Evolutionary conservation across 2,797 vertebrate genomes (phyloP).

Genomic region (Sebastes cheni): DNA sequence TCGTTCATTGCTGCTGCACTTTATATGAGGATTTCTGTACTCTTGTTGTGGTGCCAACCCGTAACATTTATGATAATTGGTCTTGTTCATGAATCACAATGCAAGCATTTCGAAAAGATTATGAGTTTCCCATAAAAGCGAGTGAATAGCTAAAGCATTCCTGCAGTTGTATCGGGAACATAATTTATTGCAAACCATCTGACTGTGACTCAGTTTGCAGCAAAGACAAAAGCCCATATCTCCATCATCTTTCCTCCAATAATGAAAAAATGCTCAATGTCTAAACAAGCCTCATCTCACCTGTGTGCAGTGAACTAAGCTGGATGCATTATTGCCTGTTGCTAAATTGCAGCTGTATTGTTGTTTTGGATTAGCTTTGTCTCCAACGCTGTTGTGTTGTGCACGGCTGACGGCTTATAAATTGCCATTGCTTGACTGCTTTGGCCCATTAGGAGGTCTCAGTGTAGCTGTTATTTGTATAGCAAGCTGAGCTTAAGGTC

Average conservation of each 20-base stretch:
- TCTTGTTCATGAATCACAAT: not conserved
- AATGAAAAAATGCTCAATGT: not conserved
- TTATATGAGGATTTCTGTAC: not conserved
- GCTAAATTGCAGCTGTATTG: slow-evolving; percentile 2
- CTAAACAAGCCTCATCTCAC: not conserved
- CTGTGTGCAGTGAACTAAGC: not conserved
- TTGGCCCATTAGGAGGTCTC: slow-evolving; percentile 28
- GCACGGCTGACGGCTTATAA: not conserved
- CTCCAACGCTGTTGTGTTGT: not conserved
- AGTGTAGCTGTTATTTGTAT: slow-evolving; percentile 37
- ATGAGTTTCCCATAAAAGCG: not conserved
- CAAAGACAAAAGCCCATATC: not conserved
- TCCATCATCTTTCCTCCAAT: not conserved
- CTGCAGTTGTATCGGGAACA: not conserved
- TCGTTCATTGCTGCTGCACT: not conserved
- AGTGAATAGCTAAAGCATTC: not conserved
- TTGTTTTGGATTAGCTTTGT: slow-evolving; percentile 6
- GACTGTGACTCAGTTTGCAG: not conserved
- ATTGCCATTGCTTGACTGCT: slow-evolving; percentile 11
- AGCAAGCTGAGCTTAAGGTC: slow-evolving; percentile 20
- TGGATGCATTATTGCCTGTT: not conserved
- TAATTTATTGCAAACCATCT: not conserved
- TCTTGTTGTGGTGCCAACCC: not conserved
- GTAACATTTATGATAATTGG: not conserved
- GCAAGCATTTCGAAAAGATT: not conserved